Evolutionary conservation across 1,140 invertebrate genomes (phyloP).

Genomic region (Cylas formicarius): DNA sequence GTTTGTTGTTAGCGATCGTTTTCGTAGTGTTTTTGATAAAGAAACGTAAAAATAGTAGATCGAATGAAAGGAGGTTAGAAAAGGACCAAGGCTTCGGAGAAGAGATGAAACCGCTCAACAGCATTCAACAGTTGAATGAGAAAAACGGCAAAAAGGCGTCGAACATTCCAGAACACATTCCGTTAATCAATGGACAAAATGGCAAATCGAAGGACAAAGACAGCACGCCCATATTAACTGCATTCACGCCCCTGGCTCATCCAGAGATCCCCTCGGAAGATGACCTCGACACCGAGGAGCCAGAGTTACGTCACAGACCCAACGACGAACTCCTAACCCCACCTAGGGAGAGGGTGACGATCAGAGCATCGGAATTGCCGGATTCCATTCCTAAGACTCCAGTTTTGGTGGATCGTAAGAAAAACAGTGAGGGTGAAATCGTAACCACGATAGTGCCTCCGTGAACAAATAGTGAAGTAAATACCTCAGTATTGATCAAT

Average conservation of each 20-base stretch:
- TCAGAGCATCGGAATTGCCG: conserved; percentile 56
- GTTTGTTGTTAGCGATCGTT: conserved; percentile 21
- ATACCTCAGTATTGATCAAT: conserved; percentile 32
- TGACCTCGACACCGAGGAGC: conserved; percentile 34
- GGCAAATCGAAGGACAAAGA: conserved; percentile 30
- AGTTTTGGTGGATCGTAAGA: conserved; percentile 46
- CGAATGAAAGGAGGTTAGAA: conserved; percentile 19
- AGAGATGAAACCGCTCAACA: conserved; percentile 40
- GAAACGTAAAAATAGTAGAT: conserved; percentile 21
- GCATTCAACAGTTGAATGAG: conserved; percentile 29
- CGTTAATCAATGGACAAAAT: conserved; percentile 37
- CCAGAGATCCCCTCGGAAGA: conserved; percentile 10
- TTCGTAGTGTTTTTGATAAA: conserved; percentile 23
- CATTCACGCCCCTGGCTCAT: conserved; percentile 21
- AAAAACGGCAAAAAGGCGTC: conserved; percentile 22
- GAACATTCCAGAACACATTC: conserved; percentile 27
- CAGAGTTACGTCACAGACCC: conserved; percentile 32
- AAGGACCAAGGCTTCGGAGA: conserved; percentile 21
- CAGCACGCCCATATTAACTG: conserved; percentile 29
- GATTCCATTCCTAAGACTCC: conserved; percentile 54
- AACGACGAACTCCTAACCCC: conserved; percentile 40
- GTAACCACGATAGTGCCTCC: conserved; percentile 26
- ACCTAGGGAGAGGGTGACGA: conserved; percentile 55
- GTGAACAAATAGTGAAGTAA: conserved; percentile 11
- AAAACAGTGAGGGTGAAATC: conserved; percentile 35